These are phyloP conservation scores for Dipodomys merriami DNA, from an alignment of 2,113 vertebrate genomes.

Conservation along the genomic window DNA sequence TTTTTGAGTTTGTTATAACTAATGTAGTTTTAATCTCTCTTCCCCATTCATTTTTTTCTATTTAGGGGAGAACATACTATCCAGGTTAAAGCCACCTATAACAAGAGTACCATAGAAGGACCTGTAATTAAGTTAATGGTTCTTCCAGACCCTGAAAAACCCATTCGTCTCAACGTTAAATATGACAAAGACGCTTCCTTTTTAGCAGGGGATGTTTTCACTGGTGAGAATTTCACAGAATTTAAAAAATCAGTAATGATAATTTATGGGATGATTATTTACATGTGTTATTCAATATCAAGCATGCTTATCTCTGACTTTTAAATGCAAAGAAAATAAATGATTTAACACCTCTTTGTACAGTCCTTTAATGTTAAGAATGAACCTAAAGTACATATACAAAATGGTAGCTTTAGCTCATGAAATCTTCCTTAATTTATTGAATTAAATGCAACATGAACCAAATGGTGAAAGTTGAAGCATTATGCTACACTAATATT, in stretches of 20 bases:
- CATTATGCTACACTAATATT: neutral
- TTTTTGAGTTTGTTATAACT: slow-evolving; percentile 44
- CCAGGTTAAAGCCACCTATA: slow-evolving; percentile 85
- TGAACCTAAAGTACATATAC: slow-evolving; percentile 26
- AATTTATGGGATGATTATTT: slow-evolving; percentile 43
- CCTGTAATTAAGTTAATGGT: slow-evolving; percentile 90
- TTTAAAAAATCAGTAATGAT: slow-evolving; percentile 54
- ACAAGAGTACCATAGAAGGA: slow-evolving; percentile 86
- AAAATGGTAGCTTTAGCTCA: neutral
- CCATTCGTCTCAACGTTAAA: slow-evolving; percentile 87
- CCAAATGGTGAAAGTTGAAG: neutral
- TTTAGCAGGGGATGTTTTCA: slow-evolving; percentile 89
- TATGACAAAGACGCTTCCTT: slow-evolving; percentile 86
- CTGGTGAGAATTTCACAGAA: slow-evolving; percentile 87
- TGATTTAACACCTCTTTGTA: neutral
- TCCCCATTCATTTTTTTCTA: too few species aligned
- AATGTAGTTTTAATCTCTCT: neutral
- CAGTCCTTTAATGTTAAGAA: slow-evolving; percentile 11
- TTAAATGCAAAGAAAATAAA: slow-evolving; percentile 36
- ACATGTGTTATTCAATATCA: neutral
- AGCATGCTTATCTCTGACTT: neutral
- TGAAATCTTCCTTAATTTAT: neutral
- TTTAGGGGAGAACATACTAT: slow-evolving; percentile 91
- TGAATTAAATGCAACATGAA: slow-evolving; percentile 39
- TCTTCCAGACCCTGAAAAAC: slow-evolving; percentile 92